Conservation (phyloP, 2,888 invertebrate species). For the Tetropium fuscum region DNA sequence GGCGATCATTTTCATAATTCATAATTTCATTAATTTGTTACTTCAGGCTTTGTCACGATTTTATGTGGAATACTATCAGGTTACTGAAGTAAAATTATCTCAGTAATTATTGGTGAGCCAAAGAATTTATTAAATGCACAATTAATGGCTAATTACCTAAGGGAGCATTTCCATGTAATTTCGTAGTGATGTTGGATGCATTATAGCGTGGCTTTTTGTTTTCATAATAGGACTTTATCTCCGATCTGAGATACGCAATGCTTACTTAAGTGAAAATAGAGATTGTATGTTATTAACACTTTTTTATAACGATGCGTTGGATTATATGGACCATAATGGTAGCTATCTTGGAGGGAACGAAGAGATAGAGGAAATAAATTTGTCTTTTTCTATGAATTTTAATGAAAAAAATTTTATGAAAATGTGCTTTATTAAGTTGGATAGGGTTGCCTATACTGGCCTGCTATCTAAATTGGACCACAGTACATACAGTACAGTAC, state of each 20-base stretch:
- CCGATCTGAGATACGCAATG: neutral
- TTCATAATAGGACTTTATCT: conserved; percentile 3
- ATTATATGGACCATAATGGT: neutral
- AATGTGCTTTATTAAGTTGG: neutral
- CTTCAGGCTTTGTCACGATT: conserved; percentile 68
- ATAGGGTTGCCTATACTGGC: too few species aligned
- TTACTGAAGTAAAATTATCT: conserved; percentile 64
- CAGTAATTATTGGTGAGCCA: conserved; percentile 65
- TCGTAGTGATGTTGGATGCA: conserved; percentile 14
- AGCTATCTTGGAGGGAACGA: too few species aligned
- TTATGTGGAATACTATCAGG: conserved; percentile 67
- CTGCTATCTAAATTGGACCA: too few species aligned
- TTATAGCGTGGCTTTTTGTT: neutral
- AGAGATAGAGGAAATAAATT: neutral
- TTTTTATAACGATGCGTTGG: conserved; percentile 2
- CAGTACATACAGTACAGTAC: too few species aligned
- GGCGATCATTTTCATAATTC: conserved; percentile 69
- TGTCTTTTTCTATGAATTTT: neutral
- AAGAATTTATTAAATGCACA: conserved; percentile 66
- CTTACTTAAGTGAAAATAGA: conserved; percentile 17
- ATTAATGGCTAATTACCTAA: conserved; percentile 65
- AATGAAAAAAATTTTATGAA: too few species aligned
- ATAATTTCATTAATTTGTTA: conserved; percentile 69
- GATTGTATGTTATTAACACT: conserved; percentile 14
- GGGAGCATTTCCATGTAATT: conserved; percentile 43